These are phyloP conservation scores for Cavia aperea DNA, from an alignment of 2,113 vertebrate species.

Conservation along the genomic window DNA sequence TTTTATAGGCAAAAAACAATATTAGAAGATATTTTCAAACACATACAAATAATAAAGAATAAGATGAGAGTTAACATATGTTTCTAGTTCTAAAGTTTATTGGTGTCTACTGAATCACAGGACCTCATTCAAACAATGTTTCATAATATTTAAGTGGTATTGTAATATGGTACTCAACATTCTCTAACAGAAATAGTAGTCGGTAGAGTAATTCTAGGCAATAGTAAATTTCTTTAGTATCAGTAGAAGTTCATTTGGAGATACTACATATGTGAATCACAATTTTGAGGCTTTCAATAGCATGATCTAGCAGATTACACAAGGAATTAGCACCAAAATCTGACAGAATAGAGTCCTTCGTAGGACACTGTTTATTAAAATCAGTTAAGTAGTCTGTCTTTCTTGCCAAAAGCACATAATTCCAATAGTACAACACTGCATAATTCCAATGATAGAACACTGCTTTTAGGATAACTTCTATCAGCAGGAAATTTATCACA, in stretches of 20 bases:
- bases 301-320: conserved; percentile 32
- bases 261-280: not conserved
- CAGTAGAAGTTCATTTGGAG: not conserved
- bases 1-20: not conserved
- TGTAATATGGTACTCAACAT: not conserved
- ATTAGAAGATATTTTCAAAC: not conserved
- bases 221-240: conserved; percentile 9
- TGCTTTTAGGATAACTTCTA: conserved; percentile 45
- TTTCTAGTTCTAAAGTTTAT: not conserved
- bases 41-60: not conserved
- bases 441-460: conserved; percentile 46
- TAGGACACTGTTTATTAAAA: conserved; percentile 51
- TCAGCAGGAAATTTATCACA: conserved; percentile 51
- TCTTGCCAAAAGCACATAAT: conserved; percentile 56
- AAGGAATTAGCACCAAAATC: not conserved
- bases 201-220: not conserved
- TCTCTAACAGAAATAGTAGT: not conserved
- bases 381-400: conserved; percentile 44
- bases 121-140: not conserved
- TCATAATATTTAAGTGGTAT: not conserved
- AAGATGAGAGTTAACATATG: not conserved
- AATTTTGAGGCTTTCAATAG: conserved; percentile 33
- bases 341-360: conserved; percentile 9
- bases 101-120: not conserved
- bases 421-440: conserved; percentile 40